Base-by-base conservation (phyloP, 1,140 invertebrate genomes). In the Chironomus striatipennis region DNA sequence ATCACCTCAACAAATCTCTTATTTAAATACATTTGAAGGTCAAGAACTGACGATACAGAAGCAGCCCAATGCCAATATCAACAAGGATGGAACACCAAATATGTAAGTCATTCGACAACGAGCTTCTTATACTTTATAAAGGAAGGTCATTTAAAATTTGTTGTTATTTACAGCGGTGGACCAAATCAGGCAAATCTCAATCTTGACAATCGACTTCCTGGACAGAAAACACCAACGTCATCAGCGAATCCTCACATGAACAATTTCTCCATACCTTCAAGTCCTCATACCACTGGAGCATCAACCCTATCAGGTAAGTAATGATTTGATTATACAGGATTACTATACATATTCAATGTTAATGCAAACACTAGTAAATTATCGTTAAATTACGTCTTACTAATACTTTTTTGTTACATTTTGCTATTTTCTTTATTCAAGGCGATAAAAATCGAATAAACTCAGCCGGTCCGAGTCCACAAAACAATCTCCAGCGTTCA, bases 21-120 rank as follows among this genome's bases (percentile, higher is more conserved):
- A 97, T 86, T 87, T 97, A 76, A 96, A 95, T 86, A 91, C 94
- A 75, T 97, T 97, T 84, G 95, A 97, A 86, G 95, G 95, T 72
- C 95, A 98, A 87, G 96, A 98, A 85, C 84, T 97, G 76, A 97
- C 95, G 74, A 98, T 97, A 84, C 95, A 97, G 81, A 97, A 97
- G 83, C 95, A 97, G 84, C 93, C 95, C 17, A 98, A 98, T 82
- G 94, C 93, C 34, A 93, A 91, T 80, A 83, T 95, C n/a, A 57
- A 57, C 47, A 92, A 92, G 81, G 91, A 93, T 81, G 86, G 86
- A 76, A 86, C 82, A 75, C 77, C 84, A 85, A 75, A 74, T 7
- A 20, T 74, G 73, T 74, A n/a, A 17, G 24, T 34, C 15, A 57
- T 12, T 72, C 6, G 18, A 9, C 70, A 72, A 20, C 6, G 12